phyloP scores from a whole-genome alignment of 2,113 vertebrate species.

The Gadus chalcogrammus region DNA sequence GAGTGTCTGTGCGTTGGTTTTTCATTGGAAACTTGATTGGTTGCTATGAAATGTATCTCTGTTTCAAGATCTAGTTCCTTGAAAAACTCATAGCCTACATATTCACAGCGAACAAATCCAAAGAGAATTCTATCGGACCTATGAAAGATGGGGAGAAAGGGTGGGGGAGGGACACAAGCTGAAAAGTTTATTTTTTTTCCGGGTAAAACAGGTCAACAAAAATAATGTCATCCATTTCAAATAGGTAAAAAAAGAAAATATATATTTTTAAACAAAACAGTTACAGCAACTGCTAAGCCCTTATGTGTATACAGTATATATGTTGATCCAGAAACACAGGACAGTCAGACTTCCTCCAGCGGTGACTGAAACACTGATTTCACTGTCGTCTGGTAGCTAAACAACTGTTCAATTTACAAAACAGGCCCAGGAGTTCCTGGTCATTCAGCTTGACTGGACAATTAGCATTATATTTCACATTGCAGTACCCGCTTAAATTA shows the following conservation, averaged over 20 bases:
- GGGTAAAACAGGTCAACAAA: conserved; percentile 40
- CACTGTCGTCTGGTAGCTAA: too few species aligned
- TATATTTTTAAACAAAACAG: conserved; percentile 39
- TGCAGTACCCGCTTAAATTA: not conserved
- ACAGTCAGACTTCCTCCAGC: not conserved
- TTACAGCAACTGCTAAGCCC: conserved; percentile 53
- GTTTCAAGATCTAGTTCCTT: not conserved
- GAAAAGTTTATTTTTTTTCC: conserved; percentile 42
- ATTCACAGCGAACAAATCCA: not conserved
- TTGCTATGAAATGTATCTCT: not conserved
- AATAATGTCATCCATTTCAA: conserved; percentile 51
- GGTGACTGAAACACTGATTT: not conserved
- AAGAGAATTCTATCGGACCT: not conserved
- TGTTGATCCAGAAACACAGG: not conserved
- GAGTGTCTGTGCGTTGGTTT: conserved; percentile 13
- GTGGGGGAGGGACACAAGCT: conserved; percentile 12
- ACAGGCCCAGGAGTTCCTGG: not conserved
- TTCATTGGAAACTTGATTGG: not conserved
- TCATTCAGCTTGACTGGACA: not conserved
- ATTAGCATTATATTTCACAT: not conserved
- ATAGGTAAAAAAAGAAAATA: conserved; percentile 53
- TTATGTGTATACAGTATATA: conserved; percentile 42
- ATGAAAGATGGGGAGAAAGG: not conserved
- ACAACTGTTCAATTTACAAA: too few species aligned
- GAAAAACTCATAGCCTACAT: too few species aligned